A percentile compares a stretch with the other conserved stretches of the same genome.
Conservation (phyloP, 35 echinoderm and acorn worm species). For the Nesometra sesokonis region DNA sequence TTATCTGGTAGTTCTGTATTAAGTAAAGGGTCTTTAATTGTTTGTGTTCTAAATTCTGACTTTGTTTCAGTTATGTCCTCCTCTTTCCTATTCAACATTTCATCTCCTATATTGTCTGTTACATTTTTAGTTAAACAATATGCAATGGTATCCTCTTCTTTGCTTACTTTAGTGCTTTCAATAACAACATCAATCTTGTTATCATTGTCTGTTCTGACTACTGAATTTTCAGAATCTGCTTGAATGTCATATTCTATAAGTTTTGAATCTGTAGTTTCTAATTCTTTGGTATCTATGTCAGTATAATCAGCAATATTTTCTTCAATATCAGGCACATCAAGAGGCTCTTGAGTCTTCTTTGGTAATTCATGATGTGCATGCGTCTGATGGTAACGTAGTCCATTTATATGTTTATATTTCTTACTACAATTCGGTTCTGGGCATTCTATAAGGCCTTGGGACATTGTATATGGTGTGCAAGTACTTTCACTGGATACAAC, state of each 20-base stretch:
- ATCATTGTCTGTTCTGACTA: neutral
- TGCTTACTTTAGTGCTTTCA: neutral
- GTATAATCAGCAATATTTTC: neutral
- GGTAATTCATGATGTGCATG: conserved; percentile 59
- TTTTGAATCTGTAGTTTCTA: neutral
- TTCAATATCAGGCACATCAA: neutral
- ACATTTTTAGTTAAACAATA: neutral
- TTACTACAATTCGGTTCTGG: conserved; percentile 97
- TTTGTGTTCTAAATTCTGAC: neutral
- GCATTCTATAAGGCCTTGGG: conserved; percentile 69
- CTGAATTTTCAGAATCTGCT: neutral
- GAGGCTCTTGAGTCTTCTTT: neutral
- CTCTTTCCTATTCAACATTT: neutral
- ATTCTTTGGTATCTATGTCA: neutral
- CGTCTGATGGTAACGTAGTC: conserved; percentile 80
- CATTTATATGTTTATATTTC: conserved; percentile 99
- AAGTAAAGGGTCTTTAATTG: conserved; percentile 22
- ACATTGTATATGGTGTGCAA: neutral
- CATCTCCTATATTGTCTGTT: neutral
- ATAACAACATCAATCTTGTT: neutral
- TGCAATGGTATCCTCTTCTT: neutral
- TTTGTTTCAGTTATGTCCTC: neutral
- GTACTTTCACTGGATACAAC: neutral
- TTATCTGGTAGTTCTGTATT: conserved; percentile 12
- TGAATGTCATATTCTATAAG: neutral